Conservation (phyloP, 2,888 invertebrate genomes). For the Blera fallax region DNA sequence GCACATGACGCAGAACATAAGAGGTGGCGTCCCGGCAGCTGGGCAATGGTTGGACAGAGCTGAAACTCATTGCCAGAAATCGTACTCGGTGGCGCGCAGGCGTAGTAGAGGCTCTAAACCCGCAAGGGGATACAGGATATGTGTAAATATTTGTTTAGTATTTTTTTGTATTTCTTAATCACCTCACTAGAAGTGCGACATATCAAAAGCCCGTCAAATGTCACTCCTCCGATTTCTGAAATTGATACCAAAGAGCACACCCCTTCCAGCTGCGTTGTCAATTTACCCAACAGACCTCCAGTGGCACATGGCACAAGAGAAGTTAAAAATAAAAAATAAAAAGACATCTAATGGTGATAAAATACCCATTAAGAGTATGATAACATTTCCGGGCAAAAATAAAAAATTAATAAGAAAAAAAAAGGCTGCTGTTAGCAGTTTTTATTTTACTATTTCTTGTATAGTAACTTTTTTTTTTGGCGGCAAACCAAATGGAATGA, state of each 20-base stretch:
- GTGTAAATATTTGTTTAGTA: no score
- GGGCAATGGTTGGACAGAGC: no score
- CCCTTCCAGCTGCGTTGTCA: neutral
- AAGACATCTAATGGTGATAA: slow-evolving; percentile 41
- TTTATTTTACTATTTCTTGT: neutral
- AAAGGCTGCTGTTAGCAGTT: neutral
- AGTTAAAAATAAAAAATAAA: neutral
- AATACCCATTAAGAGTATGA: slow-evolving; percentile 41
- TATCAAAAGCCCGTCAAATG: neutral
- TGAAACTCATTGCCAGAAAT: no score
- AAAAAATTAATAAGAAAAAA: no score
- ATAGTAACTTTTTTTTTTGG: neutral
- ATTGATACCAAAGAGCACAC: neutral
- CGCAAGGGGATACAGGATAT: no score
- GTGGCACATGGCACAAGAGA: slow-evolving; percentile 2
- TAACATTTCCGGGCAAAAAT: slow-evolving; percentile 54
- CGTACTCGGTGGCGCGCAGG: no score
- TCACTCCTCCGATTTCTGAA: neutral
- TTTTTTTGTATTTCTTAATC: no score
- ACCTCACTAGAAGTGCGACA: no score
- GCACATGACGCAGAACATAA: no score
- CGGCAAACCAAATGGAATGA: slow-evolving; percentile 29
- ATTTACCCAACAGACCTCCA: neutral
- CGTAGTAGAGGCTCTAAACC: no score
- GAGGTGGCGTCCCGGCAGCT: no score